Evolutionary conservation across 2,888 invertebrate genomes (phyloP).

Genomic region (Horisme vitalbata): DNA sequence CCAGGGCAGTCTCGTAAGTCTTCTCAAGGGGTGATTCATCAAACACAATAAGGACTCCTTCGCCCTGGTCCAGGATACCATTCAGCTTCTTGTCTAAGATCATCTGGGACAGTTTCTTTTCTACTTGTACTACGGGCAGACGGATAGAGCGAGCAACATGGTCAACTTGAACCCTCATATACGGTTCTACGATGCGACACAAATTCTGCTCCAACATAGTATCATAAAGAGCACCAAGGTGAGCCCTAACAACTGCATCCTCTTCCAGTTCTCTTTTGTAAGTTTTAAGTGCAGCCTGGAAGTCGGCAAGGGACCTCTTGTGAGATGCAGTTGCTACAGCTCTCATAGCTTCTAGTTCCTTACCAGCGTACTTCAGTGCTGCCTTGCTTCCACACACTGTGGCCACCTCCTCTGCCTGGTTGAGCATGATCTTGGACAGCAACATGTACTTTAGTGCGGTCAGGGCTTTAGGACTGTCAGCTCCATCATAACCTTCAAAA

Average conservation of each 20-base stretch:
- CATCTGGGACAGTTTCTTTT: conserved; percentile 99
- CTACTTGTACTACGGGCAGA: conserved; percentile 94
- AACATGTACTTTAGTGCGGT: conserved; percentile 99
- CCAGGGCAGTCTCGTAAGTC: conserved; percentile 98
- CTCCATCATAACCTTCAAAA: conserved; percentile 98
- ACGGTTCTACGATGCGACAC: conserved; percentile 99
- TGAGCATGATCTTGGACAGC: conserved; percentile 98
- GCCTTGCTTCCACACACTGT: conserved; percentile 98
- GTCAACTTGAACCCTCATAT: conserved; percentile 96
- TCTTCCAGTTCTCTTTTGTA: conserved; percentile 95
- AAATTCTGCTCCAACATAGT: conserved; percentile 99
- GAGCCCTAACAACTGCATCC: conserved; percentile 98
- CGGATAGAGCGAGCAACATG: conserved; percentile 96
- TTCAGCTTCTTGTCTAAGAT: conserved; percentile 98
- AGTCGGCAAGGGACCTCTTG: conserved; percentile 97
- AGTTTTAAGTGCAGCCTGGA: conserved; percentile 93
- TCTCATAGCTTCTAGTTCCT: conserved; percentile 98
- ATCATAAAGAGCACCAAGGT: conserved; percentile 97
- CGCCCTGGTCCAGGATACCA: conserved; percentile 99
- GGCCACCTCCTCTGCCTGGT: conserved; percentile 97
- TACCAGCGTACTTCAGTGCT: conserved; percentile 97
- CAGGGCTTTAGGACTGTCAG: conserved; percentile 94
- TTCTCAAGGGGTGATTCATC: conserved; percentile 97
- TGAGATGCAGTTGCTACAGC: conserved; percentile 98
- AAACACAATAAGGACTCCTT: conserved; percentile 98